phyloP scores from a whole-genome alignment of 64 coral and sea anemone species.

The Actinia tenebrosa region DNA sequence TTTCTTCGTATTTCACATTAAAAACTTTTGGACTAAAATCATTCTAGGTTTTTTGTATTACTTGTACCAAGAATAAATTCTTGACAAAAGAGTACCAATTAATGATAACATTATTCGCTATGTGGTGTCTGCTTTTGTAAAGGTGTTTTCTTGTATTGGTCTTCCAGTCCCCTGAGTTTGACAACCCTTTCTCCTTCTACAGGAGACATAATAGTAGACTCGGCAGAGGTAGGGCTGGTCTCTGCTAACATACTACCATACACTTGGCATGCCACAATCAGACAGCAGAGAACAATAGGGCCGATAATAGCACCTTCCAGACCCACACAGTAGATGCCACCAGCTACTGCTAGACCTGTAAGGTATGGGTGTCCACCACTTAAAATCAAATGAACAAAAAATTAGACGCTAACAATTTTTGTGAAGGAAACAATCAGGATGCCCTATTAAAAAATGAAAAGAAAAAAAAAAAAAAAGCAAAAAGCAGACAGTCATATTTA shows the following conservation, averaged over 20 bases:
- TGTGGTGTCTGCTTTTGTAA: not conserved
- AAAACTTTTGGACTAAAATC: too few relatives aligned
- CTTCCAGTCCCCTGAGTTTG: not conserved
- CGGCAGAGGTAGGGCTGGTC: conserved; percentile 41
- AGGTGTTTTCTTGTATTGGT: conserved; percentile 19
- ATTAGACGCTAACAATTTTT: not conserved
- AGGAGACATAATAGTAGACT: conserved; percentile 33
- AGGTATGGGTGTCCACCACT: conserved; percentile 98
- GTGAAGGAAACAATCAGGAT: too few relatives aligned
- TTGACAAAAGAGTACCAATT: too few relatives aligned
- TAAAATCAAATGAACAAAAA: not conserved
- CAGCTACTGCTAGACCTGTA: conserved; percentile 95
- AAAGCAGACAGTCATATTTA: too few relatives aligned
- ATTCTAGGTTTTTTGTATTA: too few relatives aligned
- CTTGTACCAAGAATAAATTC: too few relatives aligned
- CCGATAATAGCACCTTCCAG: conserved; percentile 96
- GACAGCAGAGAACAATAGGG: conserved; percentile 91
- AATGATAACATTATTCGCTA: not conserved
- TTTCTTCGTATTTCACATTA: too few relatives aligned
- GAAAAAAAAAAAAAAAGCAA: too few relatives aligned
- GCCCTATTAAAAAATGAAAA: too few relatives aligned
- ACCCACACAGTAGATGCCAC: conserved; percentile 94
- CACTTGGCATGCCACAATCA: conserved; percentile 92
- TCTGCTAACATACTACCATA: conserved; percentile 79
- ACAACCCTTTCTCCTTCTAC: conserved; percentile 16